Evolutionary conservation across 2,797 vertebrate species (phyloP).

Genomic region (Rhadinocentrus ornatus): DNA sequence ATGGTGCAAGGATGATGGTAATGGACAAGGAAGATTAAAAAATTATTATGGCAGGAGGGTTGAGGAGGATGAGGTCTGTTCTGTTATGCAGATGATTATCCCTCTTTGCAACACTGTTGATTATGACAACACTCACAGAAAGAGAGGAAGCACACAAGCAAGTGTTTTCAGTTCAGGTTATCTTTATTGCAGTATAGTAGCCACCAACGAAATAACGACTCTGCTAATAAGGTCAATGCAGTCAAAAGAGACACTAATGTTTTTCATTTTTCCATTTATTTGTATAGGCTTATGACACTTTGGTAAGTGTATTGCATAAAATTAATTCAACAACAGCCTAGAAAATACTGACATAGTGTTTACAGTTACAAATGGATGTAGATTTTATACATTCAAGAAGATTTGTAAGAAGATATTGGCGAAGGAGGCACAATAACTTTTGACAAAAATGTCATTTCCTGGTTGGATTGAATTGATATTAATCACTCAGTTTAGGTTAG

Average conservation of each 20-base stretch:
- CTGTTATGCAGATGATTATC: conserved; percentile 69
- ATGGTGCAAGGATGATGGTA: conserved; percentile 54
- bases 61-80: conserved; percentile 64
- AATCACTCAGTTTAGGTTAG: neutral
- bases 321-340: too few relatives aligned
- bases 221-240: too few relatives aligned
- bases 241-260: too few relatives aligned
- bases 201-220: too few relatives aligned
- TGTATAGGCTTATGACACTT: too few relatives aligned
- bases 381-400: too few relatives aligned
- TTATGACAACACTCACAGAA: conserved; percentile 34
- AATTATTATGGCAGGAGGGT: conserved; percentile 70
- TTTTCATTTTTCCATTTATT: too few relatives aligned
- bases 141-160: conserved; percentile 15
- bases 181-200: too few relatives aligned
- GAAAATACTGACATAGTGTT: too few relatives aligned
- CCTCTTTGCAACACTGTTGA: conserved; percentile 55
- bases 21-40: conserved; percentile 78
- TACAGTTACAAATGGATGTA: too few relatives aligned
- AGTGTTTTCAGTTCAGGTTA: conserved; percentile 15
- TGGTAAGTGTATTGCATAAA: too few relatives aligned
- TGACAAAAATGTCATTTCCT: neutral
- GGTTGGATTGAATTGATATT: neutral
- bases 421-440: neutral
- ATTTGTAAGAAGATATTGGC: too few relatives aligned